Evolutionary conservation across 1,140 invertebrate genomes (phyloP).

Genomic region (Sarcophaga bullata): DNA sequence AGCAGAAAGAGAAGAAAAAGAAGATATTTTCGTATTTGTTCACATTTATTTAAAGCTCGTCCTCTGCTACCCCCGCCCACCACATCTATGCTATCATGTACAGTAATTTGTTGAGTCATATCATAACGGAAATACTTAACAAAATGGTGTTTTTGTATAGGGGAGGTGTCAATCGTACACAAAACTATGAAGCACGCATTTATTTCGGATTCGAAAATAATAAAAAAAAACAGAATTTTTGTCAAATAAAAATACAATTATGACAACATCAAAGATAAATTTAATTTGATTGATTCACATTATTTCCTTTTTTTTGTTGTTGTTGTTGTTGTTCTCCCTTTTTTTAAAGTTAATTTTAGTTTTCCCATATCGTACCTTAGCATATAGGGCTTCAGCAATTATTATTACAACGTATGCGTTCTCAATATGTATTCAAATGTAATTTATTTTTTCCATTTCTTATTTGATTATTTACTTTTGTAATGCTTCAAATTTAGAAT

Average conservation of each 20-base stretch:
- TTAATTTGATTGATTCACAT: background rate
- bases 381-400: background rate
- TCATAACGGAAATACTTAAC: slow-evolving; percentile 14
- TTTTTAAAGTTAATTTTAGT: background rate
- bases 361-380: background rate
- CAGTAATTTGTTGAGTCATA: background rate
- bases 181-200: no score
- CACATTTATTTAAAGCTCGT: no score
- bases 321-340: background rate
- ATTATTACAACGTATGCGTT: background rate
- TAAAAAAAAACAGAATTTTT: background rate
- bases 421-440: background rate
- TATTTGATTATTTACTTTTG: no score
- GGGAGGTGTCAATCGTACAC: background rate
- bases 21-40: no score
- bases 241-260: background rate
- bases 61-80: no score
- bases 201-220: background rate
- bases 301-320: background rate
- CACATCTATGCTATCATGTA: background rate
- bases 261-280: background rate
- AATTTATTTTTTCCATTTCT: no score
- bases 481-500: no score
- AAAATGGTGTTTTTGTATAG: background rate
- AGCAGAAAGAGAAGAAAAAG: no score